Base-by-base conservation (phyloP, 2,888 invertebrate species). In the Epistrophella euchroma region DNA sequence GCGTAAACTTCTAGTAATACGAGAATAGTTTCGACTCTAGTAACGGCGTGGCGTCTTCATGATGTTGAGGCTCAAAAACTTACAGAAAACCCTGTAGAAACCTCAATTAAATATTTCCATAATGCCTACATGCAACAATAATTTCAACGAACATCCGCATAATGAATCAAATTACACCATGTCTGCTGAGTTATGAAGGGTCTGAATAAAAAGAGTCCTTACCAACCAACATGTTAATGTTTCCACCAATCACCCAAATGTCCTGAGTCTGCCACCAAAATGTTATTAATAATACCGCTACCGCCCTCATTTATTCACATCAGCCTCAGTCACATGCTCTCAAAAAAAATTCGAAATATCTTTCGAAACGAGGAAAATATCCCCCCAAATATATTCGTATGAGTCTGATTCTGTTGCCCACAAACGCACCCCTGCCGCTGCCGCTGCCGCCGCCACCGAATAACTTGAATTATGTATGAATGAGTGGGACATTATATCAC, bases 401-500 rank as follows among this genome's bases (percentile, higher is more conserved):
- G 37, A n/a, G 58, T 47, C 35, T 68, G 58, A 73, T 76, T 77
- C n/a, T 37, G 32, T 66, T 60, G 32, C 60, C 28, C 43, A 50
- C 55, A 62, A 52, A 25, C 25, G 62, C 58, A 22, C 37, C 73
- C 70, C 55, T n/a, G n/a, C n/a, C n/a, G n/a, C n/a, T n/a, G n/a
- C n/a, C n/a, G n/a, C n/a, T n/a, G n/a, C n/a, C n/a, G n/a, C n/a
- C n/a, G n/a, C n/a, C n/a, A n/a, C 28, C 15, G 7, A 37, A 77
- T 28, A 72, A 75, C 66, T 72, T 85, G 75, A 85, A 85, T 80
- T 72, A 85, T 72, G 25, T 72, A 76, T 76, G 80, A 75, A 71
- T 56, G 37, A 71, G 15, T 66, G 52, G 68, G 37, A 52, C 75
- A 66, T 72, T 72, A 80, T 76, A 72, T 55, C 47, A 37, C 50